A percentile compares a stretch with the other conserved stretches of the same genome.
Conservation (phyloP, 2,113 vertebrate genomes). For the Entosphenus tridentatus region DNA sequence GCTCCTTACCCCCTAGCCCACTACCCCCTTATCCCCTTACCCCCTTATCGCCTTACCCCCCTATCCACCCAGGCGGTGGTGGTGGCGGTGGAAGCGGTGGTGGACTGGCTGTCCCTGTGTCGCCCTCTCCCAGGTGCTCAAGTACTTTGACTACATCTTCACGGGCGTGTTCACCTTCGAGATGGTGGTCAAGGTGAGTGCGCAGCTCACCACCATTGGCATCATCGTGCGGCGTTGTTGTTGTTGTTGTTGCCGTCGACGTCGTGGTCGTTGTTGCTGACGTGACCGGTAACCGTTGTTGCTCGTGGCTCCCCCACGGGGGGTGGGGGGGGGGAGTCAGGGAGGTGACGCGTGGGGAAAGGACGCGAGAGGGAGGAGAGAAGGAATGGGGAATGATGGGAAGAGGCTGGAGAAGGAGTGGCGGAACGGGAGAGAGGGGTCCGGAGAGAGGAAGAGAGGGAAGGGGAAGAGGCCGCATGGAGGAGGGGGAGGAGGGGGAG, state of each 20-base stretch:
- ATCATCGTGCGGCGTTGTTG: too few relatives aligned
- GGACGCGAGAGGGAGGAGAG: background rate
- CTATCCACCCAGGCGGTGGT: too few relatives aligned
- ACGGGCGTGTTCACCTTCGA: constrained; percentile 95
- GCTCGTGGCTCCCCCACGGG: too few relatives aligned
- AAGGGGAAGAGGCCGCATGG: background rate
- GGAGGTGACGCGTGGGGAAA: background rate
- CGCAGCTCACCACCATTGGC: background rate
- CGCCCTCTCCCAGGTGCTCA: constrained; percentile 38
- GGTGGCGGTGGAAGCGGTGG: too few relatives aligned
- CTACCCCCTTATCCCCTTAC: too few relatives aligned
- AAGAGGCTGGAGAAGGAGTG: background rate
- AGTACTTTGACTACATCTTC: constrained; percentile 90
- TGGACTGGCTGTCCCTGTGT: too few relatives aligned
- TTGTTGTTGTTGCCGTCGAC: too few relatives aligned
- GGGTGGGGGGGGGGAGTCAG: background rate
- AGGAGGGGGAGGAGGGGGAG: background rate
- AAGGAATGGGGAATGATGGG: background rate
- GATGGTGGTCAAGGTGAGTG: constrained; percentile 91
- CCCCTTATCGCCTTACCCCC: too few relatives aligned
- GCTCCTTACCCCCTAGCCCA: too few relatives aligned
- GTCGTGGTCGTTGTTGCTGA: too few relatives aligned
- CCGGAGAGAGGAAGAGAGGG: background rate
- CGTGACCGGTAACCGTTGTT: too few relatives aligned
- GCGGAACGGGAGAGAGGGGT: background rate